Evolutionary conservation across 2,113 vertebrate species (phyloP).

Genomic region (Xerus inauris): DNA sequence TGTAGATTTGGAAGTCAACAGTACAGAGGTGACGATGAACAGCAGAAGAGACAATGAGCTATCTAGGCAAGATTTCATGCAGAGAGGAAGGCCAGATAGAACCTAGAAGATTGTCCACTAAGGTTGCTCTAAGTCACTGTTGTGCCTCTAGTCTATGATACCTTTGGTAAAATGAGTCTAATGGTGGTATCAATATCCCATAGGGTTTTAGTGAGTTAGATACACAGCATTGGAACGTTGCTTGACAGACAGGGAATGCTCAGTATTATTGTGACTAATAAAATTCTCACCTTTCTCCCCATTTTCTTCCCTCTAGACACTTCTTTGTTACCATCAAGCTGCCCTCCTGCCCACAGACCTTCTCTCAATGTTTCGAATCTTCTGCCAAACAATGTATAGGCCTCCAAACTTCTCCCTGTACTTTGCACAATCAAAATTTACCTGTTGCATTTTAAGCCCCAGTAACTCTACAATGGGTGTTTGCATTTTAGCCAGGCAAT

Average conservation of each 20-base stretch:
- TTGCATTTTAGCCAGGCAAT: background rate
- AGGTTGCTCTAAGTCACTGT: background rate
- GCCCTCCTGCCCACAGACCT: fast-evolving
- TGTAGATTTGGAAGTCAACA: background rate
- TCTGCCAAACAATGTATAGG: too few relatives aligned
- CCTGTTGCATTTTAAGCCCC: background rate
- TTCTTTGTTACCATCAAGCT: background rate
- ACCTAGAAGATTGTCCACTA: too few relatives aligned
- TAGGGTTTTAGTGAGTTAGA: background rate
- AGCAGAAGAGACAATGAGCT: background rate
- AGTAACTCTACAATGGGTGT: background rate
- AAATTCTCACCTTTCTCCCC: background rate
- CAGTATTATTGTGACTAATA: background rate
- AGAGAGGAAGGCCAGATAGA: background rate
- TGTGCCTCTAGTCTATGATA: background rate
- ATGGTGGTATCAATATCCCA: background rate
- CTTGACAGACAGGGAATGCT: background rate
- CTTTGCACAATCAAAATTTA: background rate
- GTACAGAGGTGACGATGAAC: background rate
- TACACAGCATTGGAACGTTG: background rate
- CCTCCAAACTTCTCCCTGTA: background rate
- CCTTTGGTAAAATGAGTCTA: background rate
- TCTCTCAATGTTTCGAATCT: background rate
- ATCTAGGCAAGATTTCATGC: background rate
- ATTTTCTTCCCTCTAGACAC: background rate